Conservation (phyloP, 2,113 vertebrate genomes). For the Entosphenus tridentatus region DNA sequence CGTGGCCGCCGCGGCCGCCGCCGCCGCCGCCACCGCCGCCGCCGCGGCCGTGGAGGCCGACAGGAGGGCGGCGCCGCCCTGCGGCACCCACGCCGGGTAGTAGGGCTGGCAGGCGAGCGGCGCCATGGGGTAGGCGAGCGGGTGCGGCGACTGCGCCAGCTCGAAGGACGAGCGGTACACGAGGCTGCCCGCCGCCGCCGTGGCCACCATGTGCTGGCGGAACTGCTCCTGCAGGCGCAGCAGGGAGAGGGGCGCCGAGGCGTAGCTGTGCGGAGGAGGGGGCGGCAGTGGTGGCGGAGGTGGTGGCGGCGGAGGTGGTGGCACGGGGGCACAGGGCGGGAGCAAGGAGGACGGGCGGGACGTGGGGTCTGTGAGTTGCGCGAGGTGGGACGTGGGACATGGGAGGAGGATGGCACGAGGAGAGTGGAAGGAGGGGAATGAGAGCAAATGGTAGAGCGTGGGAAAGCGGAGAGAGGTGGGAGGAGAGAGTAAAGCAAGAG, state of each 20-base stretch:
- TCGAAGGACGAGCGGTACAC: constrained; percentile 91
- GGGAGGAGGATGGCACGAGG: too few relatives aligned
- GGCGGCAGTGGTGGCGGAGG: constrained; percentile 34
- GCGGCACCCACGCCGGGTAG: constrained; percentile 53
- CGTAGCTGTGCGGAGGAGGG: constrained; percentile 74
- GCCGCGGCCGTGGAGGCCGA: constrained; percentile 25
- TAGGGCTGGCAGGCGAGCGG: constrained; percentile 90
- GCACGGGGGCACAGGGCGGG: constrained; percentile 26
- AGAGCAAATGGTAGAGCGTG: too few relatives aligned
- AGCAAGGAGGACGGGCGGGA: constrained; percentile 16
- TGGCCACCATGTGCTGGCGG: constrained; percentile 95
- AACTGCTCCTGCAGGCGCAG: constrained; percentile 98
- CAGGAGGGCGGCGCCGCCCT: constrained; percentile 38
- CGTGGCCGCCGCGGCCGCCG: background rate
- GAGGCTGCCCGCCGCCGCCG: constrained; percentile 85
- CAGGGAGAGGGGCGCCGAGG: constrained; percentile 85
- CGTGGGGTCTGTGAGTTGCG: constrained; percentile 17
- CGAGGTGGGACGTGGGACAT: too few relatives aligned
- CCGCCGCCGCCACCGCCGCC: too few relatives aligned
- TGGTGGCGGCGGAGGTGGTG: constrained; percentile 28
- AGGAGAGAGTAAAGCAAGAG: too few relatives aligned
- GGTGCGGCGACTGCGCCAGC: constrained; percentile 69
- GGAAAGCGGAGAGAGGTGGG: too few relatives aligned
- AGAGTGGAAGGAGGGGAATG: too few relatives aligned
- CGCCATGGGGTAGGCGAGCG: constrained; percentile 54